Evolutionary conservation across 2,113 vertebrate species (phyloP).

Genomic region (Odocoileus hemionus): DNA sequence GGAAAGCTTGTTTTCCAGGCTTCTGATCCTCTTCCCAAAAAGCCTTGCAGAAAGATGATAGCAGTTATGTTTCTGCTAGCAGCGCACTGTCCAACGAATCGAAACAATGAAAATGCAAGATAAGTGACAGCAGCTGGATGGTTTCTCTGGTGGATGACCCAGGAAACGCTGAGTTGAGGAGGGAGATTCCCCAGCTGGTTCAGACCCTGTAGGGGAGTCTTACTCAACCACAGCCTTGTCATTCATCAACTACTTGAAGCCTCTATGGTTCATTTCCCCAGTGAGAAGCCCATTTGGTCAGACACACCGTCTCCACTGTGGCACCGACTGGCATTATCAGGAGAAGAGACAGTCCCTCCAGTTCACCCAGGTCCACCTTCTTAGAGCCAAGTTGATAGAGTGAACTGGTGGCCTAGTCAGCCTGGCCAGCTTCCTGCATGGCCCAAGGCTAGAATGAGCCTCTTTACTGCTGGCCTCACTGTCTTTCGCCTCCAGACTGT

Average conservation of each 20-base stretch:
- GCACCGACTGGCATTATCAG: neutral
- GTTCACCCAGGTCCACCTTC: neutral
- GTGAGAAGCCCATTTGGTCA: neutral
- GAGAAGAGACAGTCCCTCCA: neutral
- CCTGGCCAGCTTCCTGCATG: neutral
- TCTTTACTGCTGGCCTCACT: neutral
- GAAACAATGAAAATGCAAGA: neutral
- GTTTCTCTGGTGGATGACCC: neutral
- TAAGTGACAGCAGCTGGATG: neutral
- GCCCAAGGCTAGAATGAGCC: neutral
- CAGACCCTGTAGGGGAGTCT: neutral
- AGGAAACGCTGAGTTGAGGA: neutral
- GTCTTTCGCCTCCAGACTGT: neutral
- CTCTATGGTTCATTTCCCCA: neutral
- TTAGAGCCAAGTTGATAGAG: neutral
- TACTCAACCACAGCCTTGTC: neutral
- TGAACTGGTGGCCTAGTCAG: neutral
- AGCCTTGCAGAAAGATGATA: neutral
- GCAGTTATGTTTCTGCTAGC: neutral
- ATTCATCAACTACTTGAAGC: neutral
- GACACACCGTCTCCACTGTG: neutral
- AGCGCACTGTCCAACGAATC: neutral
- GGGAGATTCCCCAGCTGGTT: neutral
- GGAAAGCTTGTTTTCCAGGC: neutral
- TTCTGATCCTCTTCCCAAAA: constrained; percentile 2